Base-by-base conservation (phyloP, 2,888 invertebrate species). In the Lasioglossum vierecki region DNA sequence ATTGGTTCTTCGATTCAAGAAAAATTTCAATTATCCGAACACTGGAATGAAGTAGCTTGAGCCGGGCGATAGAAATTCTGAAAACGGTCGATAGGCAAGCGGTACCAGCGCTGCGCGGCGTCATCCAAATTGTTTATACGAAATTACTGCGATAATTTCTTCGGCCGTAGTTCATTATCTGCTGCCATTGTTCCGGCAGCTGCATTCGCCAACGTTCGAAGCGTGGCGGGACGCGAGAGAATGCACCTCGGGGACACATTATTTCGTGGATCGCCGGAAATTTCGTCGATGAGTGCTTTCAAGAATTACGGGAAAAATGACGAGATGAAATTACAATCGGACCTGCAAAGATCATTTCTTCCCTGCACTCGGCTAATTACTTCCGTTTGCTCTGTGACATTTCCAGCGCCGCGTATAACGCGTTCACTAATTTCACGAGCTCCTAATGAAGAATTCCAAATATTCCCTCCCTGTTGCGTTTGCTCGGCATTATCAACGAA, bases 321-420 rank as follows among this genome's bases (percentile, higher is more conserved):
- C 46, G 63, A 73, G 63, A 73, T 11, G 57, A 74, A 79, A 79
- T 79, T 74, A 57, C 39, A 70, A 44, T 15, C 41, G 13, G 18
- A 39, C 44, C 53, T 53, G 71, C 30, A 9, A 39, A 68, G 39
- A 41, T 11, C 15, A 68, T 57, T 72, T 72, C 44, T 72, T 49
- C 49, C 1, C 30, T 49, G 15, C n/a, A 70, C n/a, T 44, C 30
- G 35, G 11, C 30, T 15, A 73, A 46, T 22, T 75, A 66, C 11
- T 15, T 68, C 53, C 63, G 63, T 63, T 63, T 63, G 63, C 30
- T 6, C 30, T 63, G 63, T 30, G 63, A 30, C 63, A 63, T 63
- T 63, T 63, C 30, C 63, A 15, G 63, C 30, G 15, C 30, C 30
- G 0, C 13, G 63, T 63, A 63, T 63, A 9, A 4, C 39, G 22